A percentile compares a stretch with the other conserved stretches of the same genome.
Evolutionary conservation across 2,888 invertebrate species (phyloP).

Genomic region (Acutogordius australiensis): DNA sequence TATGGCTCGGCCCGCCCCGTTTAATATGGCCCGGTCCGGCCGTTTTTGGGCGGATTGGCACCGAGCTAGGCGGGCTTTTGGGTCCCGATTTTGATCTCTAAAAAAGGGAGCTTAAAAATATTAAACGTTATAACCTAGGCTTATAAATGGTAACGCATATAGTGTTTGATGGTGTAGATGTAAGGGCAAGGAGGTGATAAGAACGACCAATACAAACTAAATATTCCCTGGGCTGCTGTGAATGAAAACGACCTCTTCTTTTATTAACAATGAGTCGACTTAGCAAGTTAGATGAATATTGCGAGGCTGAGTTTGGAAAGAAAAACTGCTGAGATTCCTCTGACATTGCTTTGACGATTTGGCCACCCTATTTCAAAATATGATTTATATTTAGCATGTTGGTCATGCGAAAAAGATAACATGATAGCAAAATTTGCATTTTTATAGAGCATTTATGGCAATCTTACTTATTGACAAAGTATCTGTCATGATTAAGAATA

Average conservation of each 20-base stretch:
- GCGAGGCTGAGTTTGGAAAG: background rate
- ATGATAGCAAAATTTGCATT: too few relatives aligned
- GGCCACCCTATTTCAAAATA: slow-evolving; percentile 4
- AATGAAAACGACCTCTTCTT: background rate
- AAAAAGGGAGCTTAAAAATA: too few relatives aligned
- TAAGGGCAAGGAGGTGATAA: background rate
- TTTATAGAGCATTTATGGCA: too few relatives aligned
- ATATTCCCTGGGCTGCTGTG: background rate
- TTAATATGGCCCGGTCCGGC: too few relatives aligned
- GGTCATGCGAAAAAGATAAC: background rate
- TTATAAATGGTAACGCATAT: slow-evolving; percentile 2
- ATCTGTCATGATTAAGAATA: too few relatives aligned
- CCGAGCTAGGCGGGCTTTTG: too few relatives aligned
- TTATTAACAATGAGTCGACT: background rate
- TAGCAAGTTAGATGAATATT: background rate
- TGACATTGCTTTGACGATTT: background rate
- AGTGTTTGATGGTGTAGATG: background rate
- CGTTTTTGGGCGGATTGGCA: too few relatives aligned
- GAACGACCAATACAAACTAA: background rate
- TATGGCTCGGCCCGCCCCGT: too few relatives aligned
- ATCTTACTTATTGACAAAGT: too few relatives aligned
- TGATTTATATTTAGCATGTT: background rate
- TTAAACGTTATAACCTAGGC: background rate
- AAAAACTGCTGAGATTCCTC: background rate
- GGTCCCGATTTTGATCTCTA: too few relatives aligned